Conservation (phyloP, 2,888 invertebrate genomes). For the Portevinia maculata region DNA sequence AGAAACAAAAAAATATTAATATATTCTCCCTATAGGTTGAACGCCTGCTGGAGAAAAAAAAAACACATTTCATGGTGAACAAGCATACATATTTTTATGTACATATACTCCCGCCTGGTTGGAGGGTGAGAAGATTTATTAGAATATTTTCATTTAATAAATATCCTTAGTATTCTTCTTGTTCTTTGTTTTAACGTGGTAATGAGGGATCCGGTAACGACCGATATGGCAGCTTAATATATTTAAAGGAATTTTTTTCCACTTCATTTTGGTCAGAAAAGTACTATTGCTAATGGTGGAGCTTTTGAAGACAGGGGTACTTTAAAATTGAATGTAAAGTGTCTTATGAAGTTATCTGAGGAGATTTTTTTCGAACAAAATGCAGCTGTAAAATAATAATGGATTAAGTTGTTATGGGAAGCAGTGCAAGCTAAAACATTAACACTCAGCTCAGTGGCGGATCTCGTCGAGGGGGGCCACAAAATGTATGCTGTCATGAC, state of each 20-base stretch:
- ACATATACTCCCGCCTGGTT: background rate
- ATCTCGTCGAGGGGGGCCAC: too few species aligned
- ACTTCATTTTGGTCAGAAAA: background rate
- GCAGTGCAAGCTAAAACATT: too few species aligned
- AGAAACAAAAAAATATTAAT: conserved; percentile 50
- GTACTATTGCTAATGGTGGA: too few species aligned
- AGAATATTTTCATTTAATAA: conserved; percentile 70
- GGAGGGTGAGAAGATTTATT: conserved; percentile 65
- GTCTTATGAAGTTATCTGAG: too few species aligned
- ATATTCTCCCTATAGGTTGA: conserved; percentile 65
- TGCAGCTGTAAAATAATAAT: too few species aligned
- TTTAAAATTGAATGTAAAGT: too few species aligned
- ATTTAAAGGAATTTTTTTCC: conserved; percentile 16
- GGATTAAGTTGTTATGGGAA: too few species aligned
- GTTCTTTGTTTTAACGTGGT: conserved; percentile 20
- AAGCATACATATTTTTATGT: conserved; percentile 1
- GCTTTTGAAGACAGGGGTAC: too few species aligned
- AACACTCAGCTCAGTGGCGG: too few species aligned
- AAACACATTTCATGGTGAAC: conserved; percentile 61
- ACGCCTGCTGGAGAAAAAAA: conserved; percentile 50
- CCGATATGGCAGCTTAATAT: conserved; percentile 33
- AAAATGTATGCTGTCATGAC: too few species aligned
- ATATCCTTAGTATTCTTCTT: conserved; percentile 31
- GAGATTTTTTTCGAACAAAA: too few species aligned
- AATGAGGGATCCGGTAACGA: conserved; percentile 25